Conservation (phyloP, 2,113 vertebrate genomes). For the Microtus oregoni region DNA sequence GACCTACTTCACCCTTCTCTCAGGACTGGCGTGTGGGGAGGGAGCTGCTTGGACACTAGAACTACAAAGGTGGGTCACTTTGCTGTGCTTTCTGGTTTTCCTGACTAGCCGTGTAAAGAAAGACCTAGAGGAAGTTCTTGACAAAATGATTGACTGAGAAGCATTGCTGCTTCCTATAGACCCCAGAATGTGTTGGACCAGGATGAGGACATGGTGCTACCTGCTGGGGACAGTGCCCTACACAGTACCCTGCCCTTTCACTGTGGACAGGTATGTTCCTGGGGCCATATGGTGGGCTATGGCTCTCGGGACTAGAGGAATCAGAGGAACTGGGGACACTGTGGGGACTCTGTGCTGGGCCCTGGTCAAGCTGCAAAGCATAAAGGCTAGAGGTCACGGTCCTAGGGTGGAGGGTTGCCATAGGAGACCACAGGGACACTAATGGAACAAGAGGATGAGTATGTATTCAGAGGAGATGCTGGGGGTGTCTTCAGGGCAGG, state of each 20-base stretch:
- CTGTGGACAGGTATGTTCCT: background rate
- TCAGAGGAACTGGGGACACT: background rate
- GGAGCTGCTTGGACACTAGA: no score
- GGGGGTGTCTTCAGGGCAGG: no score
- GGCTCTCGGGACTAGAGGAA: background rate
- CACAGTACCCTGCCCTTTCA: no score
- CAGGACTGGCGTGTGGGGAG: no score
- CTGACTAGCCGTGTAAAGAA: background rate
- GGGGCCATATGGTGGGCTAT: background rate
- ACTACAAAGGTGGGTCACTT: no score
- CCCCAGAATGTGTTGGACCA: no score
- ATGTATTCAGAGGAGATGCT: no score
- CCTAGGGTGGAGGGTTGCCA: no score
- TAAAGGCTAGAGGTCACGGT: background rate
- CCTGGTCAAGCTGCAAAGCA: background rate
- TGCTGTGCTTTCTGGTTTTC: accelerated
- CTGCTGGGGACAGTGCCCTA: accelerated
- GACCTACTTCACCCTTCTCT: no score
- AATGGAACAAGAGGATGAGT: no score
- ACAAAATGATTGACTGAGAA: background rate
- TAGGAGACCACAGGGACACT: background rate
- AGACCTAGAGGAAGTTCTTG: background rate
- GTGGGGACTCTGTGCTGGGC: background rate
- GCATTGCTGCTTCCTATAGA: background rate
- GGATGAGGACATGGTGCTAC: no score